Evolutionary conservation across 1,140 invertebrate genomes (phyloP), one percentile per base, ranked within the genome.

Genomic region (Drosophila carrolli): DNA sequence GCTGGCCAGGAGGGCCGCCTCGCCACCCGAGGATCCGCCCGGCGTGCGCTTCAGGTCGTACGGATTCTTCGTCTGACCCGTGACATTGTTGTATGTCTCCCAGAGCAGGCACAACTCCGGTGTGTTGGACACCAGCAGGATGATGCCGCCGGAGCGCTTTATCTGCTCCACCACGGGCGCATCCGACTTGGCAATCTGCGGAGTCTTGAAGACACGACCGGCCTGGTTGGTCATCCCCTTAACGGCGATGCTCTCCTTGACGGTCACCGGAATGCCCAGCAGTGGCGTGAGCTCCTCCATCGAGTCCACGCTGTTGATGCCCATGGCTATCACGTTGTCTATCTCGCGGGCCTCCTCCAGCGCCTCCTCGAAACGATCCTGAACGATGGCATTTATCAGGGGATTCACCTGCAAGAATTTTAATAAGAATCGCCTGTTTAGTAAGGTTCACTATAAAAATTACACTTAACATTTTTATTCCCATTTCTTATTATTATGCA

Each of bases 81-180:
- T 97, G 0, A 98, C 94, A 58, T 95, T 96, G 93, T 99, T 99
- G 68, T 94, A 95, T 0, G 96, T 97, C 92, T 99, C 98, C 95
- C 96, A 98, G 92, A 96, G 96, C 94, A 98, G 94, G 75, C 97
- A 97, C n/a, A 98, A 93, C 91, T 99, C 98, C 2, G 98, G 97
- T 1, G 97, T 96, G 92, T 98, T 99, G 14, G 97, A 98, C 0
- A 97, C 95, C n/a, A 91, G 67, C 10, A 98, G 91, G 4, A 96
- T 95, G 75, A 99, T 98, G 13, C 96, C 97, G n/a, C 98, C 97
- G 40, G 96, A 96, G 43, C 95, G 91, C 75, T 94, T 94, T 14
- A 97, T 94, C 13, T 94, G 93, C 27, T 92, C 93, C 0, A 98
- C 95, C 9, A 95, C 94, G 4, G 94, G 94, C 1, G 96, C 96